Evolutionary conservation across 1,140 invertebrate genomes (phyloP).

Genomic region (Anthonomus grandis): DNA sequence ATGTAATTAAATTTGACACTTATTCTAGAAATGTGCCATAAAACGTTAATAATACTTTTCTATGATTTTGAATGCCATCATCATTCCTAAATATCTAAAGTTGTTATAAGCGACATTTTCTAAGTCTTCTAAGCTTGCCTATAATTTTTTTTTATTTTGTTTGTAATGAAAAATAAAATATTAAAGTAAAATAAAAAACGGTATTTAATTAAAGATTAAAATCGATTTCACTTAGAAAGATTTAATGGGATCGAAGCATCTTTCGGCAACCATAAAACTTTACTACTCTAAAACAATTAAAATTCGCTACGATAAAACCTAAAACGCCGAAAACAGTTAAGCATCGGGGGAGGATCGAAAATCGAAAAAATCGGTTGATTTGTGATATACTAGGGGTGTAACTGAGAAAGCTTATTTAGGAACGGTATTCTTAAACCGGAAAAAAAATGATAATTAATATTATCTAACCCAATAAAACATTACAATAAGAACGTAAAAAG

Average conservation of each 20-base stretch:
- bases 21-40: too few relatives aligned
- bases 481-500: not conserved
- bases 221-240: too few relatives aligned
- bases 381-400: conserved; percentile 19
- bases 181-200: too few relatives aligned
- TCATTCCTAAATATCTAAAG: too few relatives aligned
- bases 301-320: conserved; percentile 20
- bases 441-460: not conserved
- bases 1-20: too few relatives aligned
- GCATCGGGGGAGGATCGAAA: conserved; percentile 22
- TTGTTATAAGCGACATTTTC: too few relatives aligned
- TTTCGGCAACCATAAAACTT: conserved; percentile 20
- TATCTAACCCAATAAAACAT: not conserved
- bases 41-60: too few relatives aligned
- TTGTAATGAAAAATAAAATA: too few relatives aligned
- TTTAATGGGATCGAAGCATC: conserved; percentile 8
- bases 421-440: conserved; percentile 5
- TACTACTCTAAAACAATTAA: conserved; percentile 27
- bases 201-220: too few relatives aligned
- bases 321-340: conserved; percentile 25
- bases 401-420: conserved; percentile 9
- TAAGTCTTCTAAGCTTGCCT: too few relatives aligned
- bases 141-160: too few relatives aligned
- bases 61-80: too few relatives aligned
- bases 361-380: conserved; percentile 29